phyloP scores from a whole-genome alignment of 2,113 vertebrate genomes.

The Dipodomys spectabilis region DNA sequence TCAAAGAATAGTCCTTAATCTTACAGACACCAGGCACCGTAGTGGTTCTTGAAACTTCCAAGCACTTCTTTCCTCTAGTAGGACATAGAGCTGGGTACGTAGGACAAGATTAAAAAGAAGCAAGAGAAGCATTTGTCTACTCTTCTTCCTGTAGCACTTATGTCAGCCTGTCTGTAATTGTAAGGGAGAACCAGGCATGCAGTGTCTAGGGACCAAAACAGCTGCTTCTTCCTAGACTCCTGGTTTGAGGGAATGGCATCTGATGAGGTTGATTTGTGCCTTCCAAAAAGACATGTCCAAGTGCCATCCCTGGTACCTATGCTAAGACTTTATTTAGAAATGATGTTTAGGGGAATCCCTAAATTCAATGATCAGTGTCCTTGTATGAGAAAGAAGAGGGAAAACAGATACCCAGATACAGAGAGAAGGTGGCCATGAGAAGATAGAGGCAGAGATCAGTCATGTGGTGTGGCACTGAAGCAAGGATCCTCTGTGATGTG shows the following conservation, averaged over 20 bases:
- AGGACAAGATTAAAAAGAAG: not conserved
- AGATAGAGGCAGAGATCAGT: not conserved
- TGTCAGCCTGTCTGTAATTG: not conserved
- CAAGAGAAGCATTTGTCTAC: not conserved
- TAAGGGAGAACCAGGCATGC: not conserved
- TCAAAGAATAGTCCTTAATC: no score
- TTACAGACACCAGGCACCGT: no score
- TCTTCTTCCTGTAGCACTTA: not conserved
- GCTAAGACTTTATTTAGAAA: slow-evolving; percentile 19
- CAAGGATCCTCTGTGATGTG: not conserved
- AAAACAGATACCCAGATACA: not conserved
- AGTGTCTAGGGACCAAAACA: not conserved
- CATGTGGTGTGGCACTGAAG: not conserved
- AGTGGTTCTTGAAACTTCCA: no score
- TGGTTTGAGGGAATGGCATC: not conserved
- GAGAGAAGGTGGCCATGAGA: not conserved
- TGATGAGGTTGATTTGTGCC: not conserved
- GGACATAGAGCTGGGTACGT: not conserved
- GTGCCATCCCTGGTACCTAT: not conserved
- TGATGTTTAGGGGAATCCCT: not conserved
- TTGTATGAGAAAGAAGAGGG: not conserved
- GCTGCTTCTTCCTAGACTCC: not conserved
- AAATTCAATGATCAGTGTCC: not conserved
- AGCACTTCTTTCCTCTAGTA: not conserved
- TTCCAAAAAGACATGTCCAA: slow-evolving; percentile 1